Conservation (phyloP, 2,888 invertebrate species). For the Torymus aiolomorphi region DNA sequence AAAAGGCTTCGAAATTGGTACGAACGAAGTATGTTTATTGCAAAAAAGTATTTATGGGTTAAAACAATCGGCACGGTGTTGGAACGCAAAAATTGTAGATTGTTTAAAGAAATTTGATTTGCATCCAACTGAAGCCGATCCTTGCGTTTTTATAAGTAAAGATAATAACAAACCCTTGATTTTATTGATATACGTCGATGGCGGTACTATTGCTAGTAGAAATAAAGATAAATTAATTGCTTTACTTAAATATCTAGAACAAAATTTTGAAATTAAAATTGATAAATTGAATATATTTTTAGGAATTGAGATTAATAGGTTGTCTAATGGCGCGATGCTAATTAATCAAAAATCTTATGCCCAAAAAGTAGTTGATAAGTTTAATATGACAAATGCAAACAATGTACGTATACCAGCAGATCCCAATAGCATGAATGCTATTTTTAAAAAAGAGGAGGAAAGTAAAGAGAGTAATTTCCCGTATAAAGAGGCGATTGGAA, state of each 20-base stretch:
- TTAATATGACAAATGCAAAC: slow-evolving; percentile 43
- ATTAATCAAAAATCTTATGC: slow-evolving; percentile 51
- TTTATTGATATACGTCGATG: slow-evolving; percentile 31
- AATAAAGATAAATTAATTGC: slow-evolving; percentile 28
- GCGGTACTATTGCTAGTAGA: slow-evolving; percentile 29
- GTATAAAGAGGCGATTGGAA: slow-evolving; percentile 44
- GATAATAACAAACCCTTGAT: slow-evolving; percentile 58
- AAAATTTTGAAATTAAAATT: slow-evolving; percentile 42
- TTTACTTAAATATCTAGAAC: slow-evolving; percentile 32
- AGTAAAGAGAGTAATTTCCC: slow-evolving; percentile 26
- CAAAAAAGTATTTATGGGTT: slow-evolving; percentile 44
- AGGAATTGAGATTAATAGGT: slow-evolving; percentile 48
- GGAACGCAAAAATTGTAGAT: slow-evolving; percentile 40
- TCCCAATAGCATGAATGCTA: slow-evolving; percentile 37
- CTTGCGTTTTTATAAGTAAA: slow-evolving; percentile 65
- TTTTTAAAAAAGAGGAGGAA: slow-evolving; percentile 35
- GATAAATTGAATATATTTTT: slow-evolving; percentile 30
- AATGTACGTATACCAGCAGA: slow-evolving; percentile 42
- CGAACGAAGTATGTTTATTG: slow-evolving; percentile 22
- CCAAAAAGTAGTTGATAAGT: slow-evolving; percentile 40
- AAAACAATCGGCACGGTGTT: slow-evolving; percentile 47
- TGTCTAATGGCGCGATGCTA: slow-evolving; percentile 40
- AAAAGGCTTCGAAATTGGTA: slow-evolving; percentile 26
- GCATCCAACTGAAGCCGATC: slow-evolving; percentile 63
- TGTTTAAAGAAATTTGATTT: slow-evolving; percentile 60